Evolutionary conservation across 2,888 invertebrate genomes (phyloP).

Genomic region (Erebia ligea): DNA sequence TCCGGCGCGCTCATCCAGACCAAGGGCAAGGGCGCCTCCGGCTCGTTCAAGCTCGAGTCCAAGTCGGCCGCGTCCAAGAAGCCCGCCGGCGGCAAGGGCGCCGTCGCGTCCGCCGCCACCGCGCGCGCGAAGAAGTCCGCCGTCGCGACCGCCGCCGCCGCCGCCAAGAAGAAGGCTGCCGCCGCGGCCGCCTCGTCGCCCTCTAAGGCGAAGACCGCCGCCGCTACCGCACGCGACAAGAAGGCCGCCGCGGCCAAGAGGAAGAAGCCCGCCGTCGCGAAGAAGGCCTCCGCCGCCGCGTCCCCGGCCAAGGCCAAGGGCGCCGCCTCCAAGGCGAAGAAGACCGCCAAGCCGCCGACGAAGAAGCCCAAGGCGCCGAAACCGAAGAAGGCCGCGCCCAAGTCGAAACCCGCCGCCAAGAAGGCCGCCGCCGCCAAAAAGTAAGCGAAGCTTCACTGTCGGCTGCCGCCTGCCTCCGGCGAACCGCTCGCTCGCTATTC

Average conservation of each 20-base stretch:
- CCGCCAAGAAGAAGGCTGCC: too few relatives aligned
- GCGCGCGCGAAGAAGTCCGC: too few relatives aligned
- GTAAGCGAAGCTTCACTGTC: not conserved
- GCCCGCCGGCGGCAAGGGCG: too few relatives aligned
- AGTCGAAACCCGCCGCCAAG: slow-evolving; percentile 43
- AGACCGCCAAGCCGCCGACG: slow-evolving; percentile 58
- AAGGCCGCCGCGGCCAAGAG: slow-evolving; percentile 41
- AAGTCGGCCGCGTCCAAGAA: too few relatives aligned
- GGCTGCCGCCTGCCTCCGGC: not conserved
- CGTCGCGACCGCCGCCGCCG: too few relatives aligned
- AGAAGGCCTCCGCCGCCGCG: slow-evolving; percentile 43
- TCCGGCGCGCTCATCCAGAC: too few relatives aligned
- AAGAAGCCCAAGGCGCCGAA: slow-evolving; percentile 66
- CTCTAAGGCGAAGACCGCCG: too few relatives aligned
- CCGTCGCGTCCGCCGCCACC: too few relatives aligned
- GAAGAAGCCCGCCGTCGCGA: slow-evolving; percentile 45
- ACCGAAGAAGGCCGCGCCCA: slow-evolving; percentile 56
- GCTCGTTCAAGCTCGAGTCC: too few relatives aligned
- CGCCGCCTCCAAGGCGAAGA: slow-evolving; percentile 56
- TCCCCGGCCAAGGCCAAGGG: slow-evolving; percentile 45
- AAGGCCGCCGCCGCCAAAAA: slow-evolving; percentile 19
- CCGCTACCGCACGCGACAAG: too few relatives aligned
- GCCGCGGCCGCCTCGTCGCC: too few relatives aligned
- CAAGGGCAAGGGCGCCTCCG: too few relatives aligned
- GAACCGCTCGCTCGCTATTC: not conserved